Conservation (phyloP, 1,140 invertebrate genomes). For the Drosophila dunni region DNA sequence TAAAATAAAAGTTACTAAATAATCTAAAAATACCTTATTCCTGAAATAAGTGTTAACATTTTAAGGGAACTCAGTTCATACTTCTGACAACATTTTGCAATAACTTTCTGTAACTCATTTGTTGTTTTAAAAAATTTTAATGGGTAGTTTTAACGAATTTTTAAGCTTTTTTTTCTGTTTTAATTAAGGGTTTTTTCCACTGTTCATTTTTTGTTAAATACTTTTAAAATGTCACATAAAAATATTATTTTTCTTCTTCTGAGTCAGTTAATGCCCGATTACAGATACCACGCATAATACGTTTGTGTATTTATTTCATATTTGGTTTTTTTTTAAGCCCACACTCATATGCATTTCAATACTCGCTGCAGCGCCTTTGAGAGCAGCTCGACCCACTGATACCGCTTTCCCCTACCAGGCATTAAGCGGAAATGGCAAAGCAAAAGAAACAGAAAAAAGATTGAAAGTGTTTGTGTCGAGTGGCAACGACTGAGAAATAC, state of each 20-base stretch:
- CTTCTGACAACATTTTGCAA: too few relatives aligned
- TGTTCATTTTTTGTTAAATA: neutral
- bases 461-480: slow-evolving; percentile 1
- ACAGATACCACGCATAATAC: neutral
- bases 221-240: slow-evolving; percentile 1
- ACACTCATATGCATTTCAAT: slow-evolving; percentile 22
- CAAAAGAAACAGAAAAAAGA: slow-evolving; percentile 27
- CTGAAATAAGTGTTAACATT: too few relatives aligned
- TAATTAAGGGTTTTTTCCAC: neutral
- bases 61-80: too few relatives aligned
- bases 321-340: neutral
- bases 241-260: neutral
- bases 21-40: too few relatives aligned
- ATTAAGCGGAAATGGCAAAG: slow-evolving; percentile 40
- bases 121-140: too few relatives aligned
- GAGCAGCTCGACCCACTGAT: slow-evolving; percentile 4
- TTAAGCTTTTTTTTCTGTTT: neutral
- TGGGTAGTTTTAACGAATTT: neutral
- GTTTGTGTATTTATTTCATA: neutral
- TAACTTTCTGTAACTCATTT: too few relatives aligned
- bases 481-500: neutral
- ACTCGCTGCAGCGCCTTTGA: slow-evolving; percentile 26
- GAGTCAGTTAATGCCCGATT: slow-evolving; percentile 12
- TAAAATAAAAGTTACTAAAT: neutral
- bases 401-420: neutral